phyloP scores from a whole-genome alignment of 2,888 invertebrate genomes.

The Watsonalla cultraria region DNA sequence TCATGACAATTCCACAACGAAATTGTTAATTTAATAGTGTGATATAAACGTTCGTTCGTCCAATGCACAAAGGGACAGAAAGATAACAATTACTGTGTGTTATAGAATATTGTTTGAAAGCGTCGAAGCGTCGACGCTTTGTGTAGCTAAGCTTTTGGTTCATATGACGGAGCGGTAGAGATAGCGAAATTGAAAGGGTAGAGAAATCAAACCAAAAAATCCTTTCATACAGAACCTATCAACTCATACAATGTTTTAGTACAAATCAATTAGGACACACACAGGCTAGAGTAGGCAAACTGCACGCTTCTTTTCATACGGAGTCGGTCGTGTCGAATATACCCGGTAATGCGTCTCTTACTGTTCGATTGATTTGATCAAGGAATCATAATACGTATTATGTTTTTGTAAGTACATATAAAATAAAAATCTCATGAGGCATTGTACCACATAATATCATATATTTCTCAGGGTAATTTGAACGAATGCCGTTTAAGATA shows the following conservation, averaged over 20 bases:
- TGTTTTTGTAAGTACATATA: no score
- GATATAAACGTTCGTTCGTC: slow-evolving; percentile 39
- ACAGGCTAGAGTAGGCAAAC: no score
- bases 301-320: no score
- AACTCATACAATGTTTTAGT: background rate
- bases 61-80: slow-evolving; percentile 38
- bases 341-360: no score
- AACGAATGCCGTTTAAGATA: no score
- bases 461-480: no score
- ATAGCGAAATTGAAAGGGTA: background rate
- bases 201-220: background rate
- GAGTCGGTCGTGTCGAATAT: no score
- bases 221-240: background rate
- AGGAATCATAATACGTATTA: no score
- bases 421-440: no score
- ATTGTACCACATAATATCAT: no score
- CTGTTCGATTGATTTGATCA: no score
- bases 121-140: slow-evolving; percentile 39
- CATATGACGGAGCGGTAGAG: slow-evolving; percentile 7
- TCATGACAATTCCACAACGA: slow-evolving; percentile 13
- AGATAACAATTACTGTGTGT: slow-evolving; percentile 45
- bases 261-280: no score
- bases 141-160: slow-evolving; percentile 13
- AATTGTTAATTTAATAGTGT: slow-evolving; percentile 36
- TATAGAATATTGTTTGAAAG: slow-evolving; percentile 44